Conservation (phyloP, 2,888 invertebrate genomes). For the Junonia oenone region DNA sequence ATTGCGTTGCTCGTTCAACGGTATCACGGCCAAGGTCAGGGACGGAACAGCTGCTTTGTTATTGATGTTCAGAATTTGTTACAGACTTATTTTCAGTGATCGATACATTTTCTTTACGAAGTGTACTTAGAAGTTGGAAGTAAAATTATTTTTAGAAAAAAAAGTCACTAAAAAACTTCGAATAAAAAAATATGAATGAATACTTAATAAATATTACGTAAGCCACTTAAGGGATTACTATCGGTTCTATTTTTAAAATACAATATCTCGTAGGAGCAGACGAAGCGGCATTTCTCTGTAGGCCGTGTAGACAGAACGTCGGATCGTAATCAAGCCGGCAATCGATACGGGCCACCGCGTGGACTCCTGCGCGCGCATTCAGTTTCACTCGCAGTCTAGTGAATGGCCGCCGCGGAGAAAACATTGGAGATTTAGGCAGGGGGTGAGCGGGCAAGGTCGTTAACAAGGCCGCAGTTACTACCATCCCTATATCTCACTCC, state of each 20-base stretch:
- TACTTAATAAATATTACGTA: neutral
- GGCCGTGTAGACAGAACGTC: conserved; percentile 43
- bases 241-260: conserved; percentile 34
- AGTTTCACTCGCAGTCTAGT: conserved; percentile 56
- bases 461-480: conserved; percentile 66
- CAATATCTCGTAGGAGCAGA: conserved; percentile 30
- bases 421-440: conserved; percentile 45
- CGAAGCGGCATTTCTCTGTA: conserved; percentile 35
- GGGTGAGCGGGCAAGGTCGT: conserved; percentile 64
- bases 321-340: conserved; percentile 48
- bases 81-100: neutral
- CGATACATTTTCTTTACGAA: neutral
- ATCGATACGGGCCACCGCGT: conserved; percentile 61
- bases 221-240: neutral
- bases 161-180: neutral
- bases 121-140: neutral
- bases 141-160: too few relatives aligned
- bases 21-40: conserved; percentile 71
- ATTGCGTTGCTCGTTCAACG: conserved; percentile 57
- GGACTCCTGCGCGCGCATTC: conserved; percentile 69
- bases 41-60: conserved; percentile 29
- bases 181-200: neutral
- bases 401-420: conserved; percentile 65
- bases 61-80: conserved; percentile 1
- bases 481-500: conserved; percentile 52